A percentile compares a stretch with the other conserved stretches of the same genome.
Evolutionary conservation across 2,888 invertebrate species (phyloP).

Genomic region (Patella caerulea): DNA sequence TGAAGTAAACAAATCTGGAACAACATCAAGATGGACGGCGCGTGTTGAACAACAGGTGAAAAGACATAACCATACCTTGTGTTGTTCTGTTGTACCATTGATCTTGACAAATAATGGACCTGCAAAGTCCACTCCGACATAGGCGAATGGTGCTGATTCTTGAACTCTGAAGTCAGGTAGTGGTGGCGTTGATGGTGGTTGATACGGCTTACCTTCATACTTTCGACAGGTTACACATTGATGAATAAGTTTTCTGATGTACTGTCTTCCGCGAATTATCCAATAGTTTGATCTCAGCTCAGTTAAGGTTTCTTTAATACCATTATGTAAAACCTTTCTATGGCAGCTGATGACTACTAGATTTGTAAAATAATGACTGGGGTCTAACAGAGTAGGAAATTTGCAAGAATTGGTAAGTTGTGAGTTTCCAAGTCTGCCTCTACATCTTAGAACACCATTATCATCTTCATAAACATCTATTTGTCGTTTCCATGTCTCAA

Average conservation of each 20-base stretch:
- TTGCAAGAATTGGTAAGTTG: not conserved
- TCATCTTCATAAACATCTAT: slow-evolving; percentile 6
- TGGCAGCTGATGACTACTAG: not conserved
- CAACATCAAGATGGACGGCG: not conserved
- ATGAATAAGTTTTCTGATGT: not conserved
- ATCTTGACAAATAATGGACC: not conserved
- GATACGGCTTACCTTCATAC: slow-evolving; percentile 14
- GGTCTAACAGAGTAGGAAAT: not conserved
- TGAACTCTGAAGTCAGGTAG: slow-evolving; percentile 13
- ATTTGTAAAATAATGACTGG: not conserved
- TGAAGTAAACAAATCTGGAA: not conserved
- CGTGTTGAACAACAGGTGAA: not conserved
- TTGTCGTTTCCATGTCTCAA: not conserved
- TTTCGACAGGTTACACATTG: slow-evolving; percentile 8
- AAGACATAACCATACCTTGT: not conserved
- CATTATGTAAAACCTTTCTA: not conserved
- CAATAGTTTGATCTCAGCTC: slow-evolving; percentile 3
- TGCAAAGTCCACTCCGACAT: slow-evolving; percentile 17
- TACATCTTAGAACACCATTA: not conserved
- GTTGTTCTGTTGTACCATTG: no score
- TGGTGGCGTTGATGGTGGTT: slow-evolving; percentile 2
- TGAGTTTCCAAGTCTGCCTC: not conserved
- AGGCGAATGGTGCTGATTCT: not conserved
- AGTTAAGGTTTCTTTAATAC: not conserved
- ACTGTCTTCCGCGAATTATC: not conserved